Evolutionary conservation across 1,140 invertebrate genomes (phyloP).

Genomic region (Aphelinus certus): DNA sequence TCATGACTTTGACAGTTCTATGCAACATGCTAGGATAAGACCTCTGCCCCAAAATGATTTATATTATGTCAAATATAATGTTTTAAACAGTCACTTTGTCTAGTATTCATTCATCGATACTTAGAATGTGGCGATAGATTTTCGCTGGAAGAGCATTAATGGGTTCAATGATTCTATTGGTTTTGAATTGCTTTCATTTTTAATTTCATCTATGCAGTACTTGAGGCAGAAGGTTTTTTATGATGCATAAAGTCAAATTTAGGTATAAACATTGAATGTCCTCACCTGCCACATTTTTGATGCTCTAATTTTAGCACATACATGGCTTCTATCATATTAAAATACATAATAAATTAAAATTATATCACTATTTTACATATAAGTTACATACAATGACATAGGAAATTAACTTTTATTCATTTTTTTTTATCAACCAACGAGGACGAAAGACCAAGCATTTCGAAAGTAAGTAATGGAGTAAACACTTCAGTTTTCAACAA

Average conservation of each 20-base stretch:
- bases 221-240: too few relatives aligned
- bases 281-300: neutral
- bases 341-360: conserved; percentile 24
- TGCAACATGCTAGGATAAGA: too few relatives aligned
- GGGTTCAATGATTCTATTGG: neutral
- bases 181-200: conserved; percentile 15
- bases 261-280: too few relatives aligned
- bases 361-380: conserved; percentile 20
- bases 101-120: too few relatives aligned
- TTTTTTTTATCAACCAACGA: neutral
- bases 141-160: conserved; percentile 11
- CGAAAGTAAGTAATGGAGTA: neutral
- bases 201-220: neutral
- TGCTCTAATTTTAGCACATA: conserved; percentile 6
- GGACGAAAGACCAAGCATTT: conserved; percentile 6
- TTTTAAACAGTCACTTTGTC: too few relatives aligned
- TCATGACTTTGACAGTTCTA: too few relatives aligned
- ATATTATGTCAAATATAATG: too few relatives aligned
- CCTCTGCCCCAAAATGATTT: too few relatives aligned
- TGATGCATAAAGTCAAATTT: too few relatives aligned
- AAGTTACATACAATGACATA: conserved; percentile 4
- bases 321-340: neutral
- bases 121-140: neutral
- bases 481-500: neutral
- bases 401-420: conserved; percentile 1